These are phyloP conservation scores for Haliclona indistincta DNA, from an alignment of 37 sponge, comb jelly and placozoan species.

Conservation along the genomic window DNA sequence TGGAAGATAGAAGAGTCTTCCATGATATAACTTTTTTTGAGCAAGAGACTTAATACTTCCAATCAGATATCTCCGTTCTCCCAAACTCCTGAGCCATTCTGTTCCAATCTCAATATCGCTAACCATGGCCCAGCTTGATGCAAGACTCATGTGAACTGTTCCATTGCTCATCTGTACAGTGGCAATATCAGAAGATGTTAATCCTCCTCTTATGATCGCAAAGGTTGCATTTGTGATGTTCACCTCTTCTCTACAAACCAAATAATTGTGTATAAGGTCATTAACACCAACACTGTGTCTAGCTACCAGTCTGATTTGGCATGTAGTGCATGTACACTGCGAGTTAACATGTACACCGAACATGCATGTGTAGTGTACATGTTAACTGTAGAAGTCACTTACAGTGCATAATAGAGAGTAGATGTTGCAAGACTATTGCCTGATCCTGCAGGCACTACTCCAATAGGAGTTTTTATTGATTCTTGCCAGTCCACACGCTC, in stretches of 20 bases:
- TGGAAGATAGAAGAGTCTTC: conserved; percentile 72
- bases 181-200: conserved; percentile 65
- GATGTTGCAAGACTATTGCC: conserved; percentile 88
- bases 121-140: conserved; percentile 75
- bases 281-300: no score
- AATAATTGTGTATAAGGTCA: no score
- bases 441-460: conserved; percentile 87
- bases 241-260: conserved; percentile 70
- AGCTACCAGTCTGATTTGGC: no score
- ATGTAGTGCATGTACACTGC: no score
- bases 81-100: conserved; percentile 78
- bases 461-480: conserved; percentile 83
- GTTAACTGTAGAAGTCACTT: no score
- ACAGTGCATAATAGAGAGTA: conserved; percentile 62
- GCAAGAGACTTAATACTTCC: conserved; percentile 60
- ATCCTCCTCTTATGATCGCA: conserved; percentile 67
- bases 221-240: conserved; percentile 78
- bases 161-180: conserved; percentile 45
- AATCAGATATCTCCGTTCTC: conserved; percentile 60
- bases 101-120: conserved; percentile 93
- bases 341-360: no score
- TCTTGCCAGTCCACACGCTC: conserved; percentile 76
- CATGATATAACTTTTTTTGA: conserved; percentile 68
- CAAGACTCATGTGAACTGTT: conserved; percentile 50
- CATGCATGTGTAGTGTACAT: no score